Evolutionary conservation across 2,797 vertebrate species (phyloP).

Genomic region (Melopsittacus undulatus): DNA sequence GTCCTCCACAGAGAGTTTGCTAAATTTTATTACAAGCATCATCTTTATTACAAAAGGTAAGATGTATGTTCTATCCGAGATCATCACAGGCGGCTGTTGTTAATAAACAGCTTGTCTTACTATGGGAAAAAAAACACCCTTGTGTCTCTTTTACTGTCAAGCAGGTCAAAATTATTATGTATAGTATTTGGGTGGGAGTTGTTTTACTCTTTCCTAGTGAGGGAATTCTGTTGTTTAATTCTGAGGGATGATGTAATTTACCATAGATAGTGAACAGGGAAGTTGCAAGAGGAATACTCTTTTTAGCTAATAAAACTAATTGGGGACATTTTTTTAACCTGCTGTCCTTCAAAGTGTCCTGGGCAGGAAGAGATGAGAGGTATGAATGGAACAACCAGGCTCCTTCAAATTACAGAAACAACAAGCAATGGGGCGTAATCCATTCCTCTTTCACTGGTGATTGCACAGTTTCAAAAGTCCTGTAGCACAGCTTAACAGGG

Average conservation of each 20-base stretch:
- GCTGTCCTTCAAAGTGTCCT: not conserved
- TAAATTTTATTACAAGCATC: not conserved
- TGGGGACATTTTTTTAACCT: not conserved
- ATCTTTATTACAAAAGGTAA: not conserved
- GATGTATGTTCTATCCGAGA: not conserved
- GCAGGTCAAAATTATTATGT: not conserved
- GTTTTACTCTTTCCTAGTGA: not conserved
- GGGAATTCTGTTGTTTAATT: not conserved
- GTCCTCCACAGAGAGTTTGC: not conserved
- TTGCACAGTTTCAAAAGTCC: not conserved
- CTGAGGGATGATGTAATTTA: not conserved
- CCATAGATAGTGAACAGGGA: not conserved
- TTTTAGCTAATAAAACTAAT: not conserved
- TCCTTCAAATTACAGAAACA: not conserved
- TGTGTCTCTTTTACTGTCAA: not conserved
- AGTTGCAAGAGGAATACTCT: not conserved
- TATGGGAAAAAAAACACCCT: not conserved
- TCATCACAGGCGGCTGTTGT: not conserved
- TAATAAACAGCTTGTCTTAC: not conserved
- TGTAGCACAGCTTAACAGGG: not conserved
- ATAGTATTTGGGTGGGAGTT: not conserved
- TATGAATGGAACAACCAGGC: constrained; percentile 31
- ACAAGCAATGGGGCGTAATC: not conserved
- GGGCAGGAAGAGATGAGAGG: constrained; percentile 58
- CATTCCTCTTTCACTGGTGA: not conserved